Evolutionary conservation across 2,113 vertebrate species (phyloP).

Genomic region (Gracilinanus agilis): DNA sequence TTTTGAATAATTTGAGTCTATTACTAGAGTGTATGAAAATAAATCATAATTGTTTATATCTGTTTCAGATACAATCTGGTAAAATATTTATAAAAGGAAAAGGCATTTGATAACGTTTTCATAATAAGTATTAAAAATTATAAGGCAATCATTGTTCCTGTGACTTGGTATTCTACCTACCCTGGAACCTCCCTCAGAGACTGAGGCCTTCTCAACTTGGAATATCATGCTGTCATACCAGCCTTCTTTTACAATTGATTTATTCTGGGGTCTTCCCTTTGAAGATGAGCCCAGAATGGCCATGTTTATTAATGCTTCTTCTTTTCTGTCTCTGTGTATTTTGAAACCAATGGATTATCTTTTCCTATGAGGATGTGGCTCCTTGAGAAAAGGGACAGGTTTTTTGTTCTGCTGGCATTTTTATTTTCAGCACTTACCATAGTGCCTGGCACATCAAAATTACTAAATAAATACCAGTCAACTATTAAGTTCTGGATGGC

Average conservation of each 20-base stretch:
- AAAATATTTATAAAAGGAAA: not conserved
- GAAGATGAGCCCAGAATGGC: not conserved
- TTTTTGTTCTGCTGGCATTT: not conserved
- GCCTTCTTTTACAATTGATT: not conserved
- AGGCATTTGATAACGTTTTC: not conserved
- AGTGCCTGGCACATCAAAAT: not conserved
- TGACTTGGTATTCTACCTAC: not conserved
- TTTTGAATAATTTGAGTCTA: not conserved
- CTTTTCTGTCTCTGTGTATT: no score
- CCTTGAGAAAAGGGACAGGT: not conserved
- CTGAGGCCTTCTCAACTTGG: not conserved
- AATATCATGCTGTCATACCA: not conserved
- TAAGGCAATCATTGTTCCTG: not conserved
- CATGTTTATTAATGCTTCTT: not conserved
- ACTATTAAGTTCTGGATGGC: no score
- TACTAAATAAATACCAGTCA: not conserved
- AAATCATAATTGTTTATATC: not conserved
- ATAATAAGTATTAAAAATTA: no score
- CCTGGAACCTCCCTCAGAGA: not conserved
- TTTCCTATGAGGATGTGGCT: no score
- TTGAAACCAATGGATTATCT: no score
- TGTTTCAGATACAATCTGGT: not conserved
- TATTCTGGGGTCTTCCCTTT: not conserved
- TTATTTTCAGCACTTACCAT: not conserved
- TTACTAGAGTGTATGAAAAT: not conserved